A percentile compares a stretch with the other conserved stretches of the same genome.
Evolutionary conservation across 2,888 invertebrate genomes (phyloP).

Genomic region (Machimus rusticus): DNA sequence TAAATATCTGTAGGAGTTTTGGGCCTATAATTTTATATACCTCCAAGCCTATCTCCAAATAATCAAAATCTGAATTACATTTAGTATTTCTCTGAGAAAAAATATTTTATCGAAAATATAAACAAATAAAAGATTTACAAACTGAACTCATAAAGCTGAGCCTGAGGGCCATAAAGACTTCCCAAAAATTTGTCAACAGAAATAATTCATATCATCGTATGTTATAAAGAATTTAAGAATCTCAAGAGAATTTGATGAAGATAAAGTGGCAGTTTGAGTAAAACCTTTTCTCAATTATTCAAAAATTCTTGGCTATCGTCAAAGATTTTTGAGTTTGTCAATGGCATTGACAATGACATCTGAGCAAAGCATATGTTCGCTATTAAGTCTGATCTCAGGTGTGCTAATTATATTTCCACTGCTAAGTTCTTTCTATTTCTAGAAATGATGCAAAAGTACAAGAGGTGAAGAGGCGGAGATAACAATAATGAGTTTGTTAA

Average conservation of each 20-base stretch:
- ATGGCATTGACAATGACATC: slow-evolving; percentile 23
- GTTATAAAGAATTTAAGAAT: not conserved
- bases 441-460: not conserved
- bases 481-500: not conserved
- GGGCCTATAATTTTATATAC: too few species aligned
- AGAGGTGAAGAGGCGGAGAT: not conserved
- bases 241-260: not conserved
- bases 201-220: not conserved
- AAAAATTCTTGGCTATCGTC: not conserved
- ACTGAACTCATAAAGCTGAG: not conserved
- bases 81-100: not conserved
- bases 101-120: too few species aligned
- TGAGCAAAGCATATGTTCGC: not conserved
- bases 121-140: not conserved
- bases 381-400: not conserved
- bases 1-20: too few species aligned
- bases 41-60: too few species aligned
- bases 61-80: not conserved
- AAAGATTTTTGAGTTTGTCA: not conserved
- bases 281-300: not conserved
- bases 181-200: not conserved
- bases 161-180: not conserved
- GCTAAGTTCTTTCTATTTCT: not conserved
- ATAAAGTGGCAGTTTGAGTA: not conserved
- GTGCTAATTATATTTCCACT: slow-evolving; percentile 5